These are phyloP conservation scores for Tyrannus savana DNA, from an alignment of 2,113 vertebrate genomes.

Conservation along the genomic window DNA sequence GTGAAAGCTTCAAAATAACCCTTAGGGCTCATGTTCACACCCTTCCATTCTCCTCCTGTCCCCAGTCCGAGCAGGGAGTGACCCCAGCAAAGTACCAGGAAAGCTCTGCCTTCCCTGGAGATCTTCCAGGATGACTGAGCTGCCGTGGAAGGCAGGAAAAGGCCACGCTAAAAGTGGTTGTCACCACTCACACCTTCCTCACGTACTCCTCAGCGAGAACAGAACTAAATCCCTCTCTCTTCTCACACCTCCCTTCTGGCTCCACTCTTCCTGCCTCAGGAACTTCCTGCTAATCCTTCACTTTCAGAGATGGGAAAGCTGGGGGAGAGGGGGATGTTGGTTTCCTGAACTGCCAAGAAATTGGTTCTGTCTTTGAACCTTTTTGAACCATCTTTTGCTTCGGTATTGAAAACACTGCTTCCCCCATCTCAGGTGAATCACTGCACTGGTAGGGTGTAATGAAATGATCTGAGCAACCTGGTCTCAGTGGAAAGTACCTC, in stretches of 20 bases:
- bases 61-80: rapidly evolving
- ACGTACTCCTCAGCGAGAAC: neutral
- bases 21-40: rapidly evolving
- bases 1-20: neutral
- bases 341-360: neutral
- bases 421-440: rapidly evolving
- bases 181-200: neutral
- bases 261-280: neutral
- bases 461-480: neutral
- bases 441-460: rapidly evolving
- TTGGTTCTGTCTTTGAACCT: neutral
- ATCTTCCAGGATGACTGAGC: neutral
- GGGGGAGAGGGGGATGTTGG: neutral
- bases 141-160: neutral
- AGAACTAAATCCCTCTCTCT: neutral
- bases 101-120: rapidly evolving
- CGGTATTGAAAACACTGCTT: neutral
- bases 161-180: neutral
- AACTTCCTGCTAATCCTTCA: neutral
- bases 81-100: rapidly evolving
- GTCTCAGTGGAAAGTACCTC: neutral
- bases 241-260: neutral
- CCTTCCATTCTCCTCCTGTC: rapidly evolving
- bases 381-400: neutral
- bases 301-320: neutral